Base-by-base conservation (phyloP, 2,888 invertebrate genomes). In the Noctua pronuba region DNA sequence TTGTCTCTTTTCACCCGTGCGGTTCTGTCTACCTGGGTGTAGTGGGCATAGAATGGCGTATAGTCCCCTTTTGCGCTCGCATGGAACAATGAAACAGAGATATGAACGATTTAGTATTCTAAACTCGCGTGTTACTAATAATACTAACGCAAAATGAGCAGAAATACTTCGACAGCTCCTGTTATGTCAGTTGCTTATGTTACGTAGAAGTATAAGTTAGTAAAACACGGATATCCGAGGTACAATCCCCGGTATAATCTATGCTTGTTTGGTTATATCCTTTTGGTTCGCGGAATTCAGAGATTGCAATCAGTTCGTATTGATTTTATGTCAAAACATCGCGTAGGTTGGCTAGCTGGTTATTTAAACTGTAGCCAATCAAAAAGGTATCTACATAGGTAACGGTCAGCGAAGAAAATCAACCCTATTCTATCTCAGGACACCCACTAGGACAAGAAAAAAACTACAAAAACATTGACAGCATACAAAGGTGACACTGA, bases 1-100 rank as follows among this genome's bases (percentile, higher is more conserved):
- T 93, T 94, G 94, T 95, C 95, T 95, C 95, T 94, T 88, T 90
- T 93, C 90, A 82, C 77, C 86, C 76, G 76, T 81, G 77, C 78
- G 62, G 66, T 58, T 83, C 76, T 84, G 82, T 90, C 89, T 92
- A 92, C 92, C 92, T 93, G 91, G 73, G 16, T 65, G 10, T 67
- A 80, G 84, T 73, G 62, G 62, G 68, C 55, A 71, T 62, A 74
- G 79, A 81, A 81, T 69, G 75, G 80, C 81, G 76, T 71, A 28
- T 74, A 73, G 68, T 55, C 73, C 76, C 49, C 74, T 75, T 82
- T 78, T 75, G 68, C 77, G 77, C 67, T 83, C 71, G 70, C 73
- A 44, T 64, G 21, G 60, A 75, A 88, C 86, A 88, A 85, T 86
- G 80, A 80, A 77, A 78, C 76, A 71, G 60, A 85, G 80, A 80